Evolutionary conservation across 2,888 invertebrate species (phyloP).

Genomic region (Phasia obesa): DNA sequence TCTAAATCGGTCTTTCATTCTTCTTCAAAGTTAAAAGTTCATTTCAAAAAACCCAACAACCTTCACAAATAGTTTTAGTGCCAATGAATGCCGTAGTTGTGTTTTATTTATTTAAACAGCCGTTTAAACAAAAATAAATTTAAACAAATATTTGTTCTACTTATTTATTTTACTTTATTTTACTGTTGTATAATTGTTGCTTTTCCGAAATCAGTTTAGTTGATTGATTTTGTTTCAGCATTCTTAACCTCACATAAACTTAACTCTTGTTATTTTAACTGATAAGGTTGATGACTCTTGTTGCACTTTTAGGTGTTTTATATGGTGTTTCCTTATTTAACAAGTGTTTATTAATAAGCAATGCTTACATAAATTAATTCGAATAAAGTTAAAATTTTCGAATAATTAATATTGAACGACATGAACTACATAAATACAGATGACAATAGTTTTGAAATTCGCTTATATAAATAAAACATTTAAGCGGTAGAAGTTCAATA

Average conservation of each 20-base stretch:
- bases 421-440: slow-evolving; percentile 30
- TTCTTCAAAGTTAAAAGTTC: slow-evolving; percentile 14
- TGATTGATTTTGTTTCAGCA: neutral
- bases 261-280: neutral
- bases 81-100: slow-evolving; percentile 6
- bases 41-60: slow-evolving; percentile 29
- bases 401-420: neutral
- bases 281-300: slow-evolving; percentile 27
- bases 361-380: neutral
- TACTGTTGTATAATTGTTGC: slow-evolving; percentile 3
- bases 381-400: neutral
- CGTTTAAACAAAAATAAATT: slow-evolving; percentile 49
- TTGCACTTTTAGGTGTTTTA: neutral
- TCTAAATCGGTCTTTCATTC: neutral
- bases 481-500: too few species aligned
- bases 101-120: slow-evolving; percentile 58
- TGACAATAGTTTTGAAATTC: slow-evolving; percentile 29
- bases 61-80: slow-evolving; percentile 33
- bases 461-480: slow-evolving; percentile 1
- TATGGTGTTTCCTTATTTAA: neutral
- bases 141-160: slow-evolving; percentile 49
- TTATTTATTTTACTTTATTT: neutral
- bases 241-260: slow-evolving; percentile 22
- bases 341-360: slow-evolving; percentile 1
- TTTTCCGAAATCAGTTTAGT: slow-evolving; percentile 39